Evolutionary conservation across 2,888 invertebrate genomes (phyloP).

Genomic region (Spodoptera picta): DNA sequence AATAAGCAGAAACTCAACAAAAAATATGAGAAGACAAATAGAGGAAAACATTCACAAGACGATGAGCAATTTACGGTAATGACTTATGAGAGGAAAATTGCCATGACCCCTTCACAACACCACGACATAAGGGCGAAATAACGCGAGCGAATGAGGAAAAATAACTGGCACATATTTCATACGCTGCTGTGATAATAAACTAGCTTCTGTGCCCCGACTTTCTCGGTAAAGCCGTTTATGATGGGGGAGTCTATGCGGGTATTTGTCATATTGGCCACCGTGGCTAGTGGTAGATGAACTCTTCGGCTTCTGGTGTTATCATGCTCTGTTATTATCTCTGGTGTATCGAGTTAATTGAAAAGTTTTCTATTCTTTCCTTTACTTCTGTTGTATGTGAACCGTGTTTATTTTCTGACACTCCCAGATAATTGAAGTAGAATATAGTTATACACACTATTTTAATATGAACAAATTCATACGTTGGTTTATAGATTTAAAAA

Average conservation of each 20-base stretch:
- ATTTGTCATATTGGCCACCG: not conserved
- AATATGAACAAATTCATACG: too few species aligned
- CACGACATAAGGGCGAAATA: conserved; percentile 34
- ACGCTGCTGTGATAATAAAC: conserved; percentile 43
- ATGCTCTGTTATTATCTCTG: too few species aligned
- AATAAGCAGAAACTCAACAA: conserved; percentile 31
- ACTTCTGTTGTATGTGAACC: too few species aligned
- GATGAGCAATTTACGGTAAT: conserved; percentile 55
- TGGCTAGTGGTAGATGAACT: too few species aligned
- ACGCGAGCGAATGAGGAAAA: conserved; percentile 47
- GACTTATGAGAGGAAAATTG: conserved; percentile 48
- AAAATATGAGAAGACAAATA: conserved; percentile 45
- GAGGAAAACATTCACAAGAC: conserved; percentile 48
- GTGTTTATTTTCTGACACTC: too few species aligned
- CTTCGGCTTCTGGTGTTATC: too few species aligned
- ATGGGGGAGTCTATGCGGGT: conserved; percentile 3
- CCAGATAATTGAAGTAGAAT: too few species aligned
- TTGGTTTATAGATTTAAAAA: too few species aligned
- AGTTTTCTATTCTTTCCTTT: too few species aligned
- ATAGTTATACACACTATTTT: too few species aligned
- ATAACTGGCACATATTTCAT: conserved; percentile 46
- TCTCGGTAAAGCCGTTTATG: conserved; percentile 14
- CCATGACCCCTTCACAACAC: conserved; percentile 41
- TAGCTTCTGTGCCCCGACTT: conserved; percentile 33
- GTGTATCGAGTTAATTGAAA: too few species aligned